These are phyloP conservation scores for Lepidostoma basale DNA, from an alignment of 1,140 invertebrate species.

Conservation along the genomic window DNA sequence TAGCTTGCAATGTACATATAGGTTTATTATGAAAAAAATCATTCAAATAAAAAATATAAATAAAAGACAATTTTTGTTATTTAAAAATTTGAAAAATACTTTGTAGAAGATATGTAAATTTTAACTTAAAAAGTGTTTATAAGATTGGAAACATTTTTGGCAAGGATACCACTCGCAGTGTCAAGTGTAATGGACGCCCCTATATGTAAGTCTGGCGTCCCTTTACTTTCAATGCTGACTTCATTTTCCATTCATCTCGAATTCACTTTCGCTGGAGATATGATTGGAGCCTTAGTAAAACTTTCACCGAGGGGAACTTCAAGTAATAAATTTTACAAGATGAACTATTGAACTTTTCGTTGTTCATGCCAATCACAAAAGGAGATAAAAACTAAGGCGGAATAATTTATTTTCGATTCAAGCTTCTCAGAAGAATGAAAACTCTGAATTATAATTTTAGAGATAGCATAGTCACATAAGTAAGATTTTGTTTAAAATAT, in stretches of 20 bases:
- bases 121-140: neutral
- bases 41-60: too few species aligned
- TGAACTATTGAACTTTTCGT: neutral
- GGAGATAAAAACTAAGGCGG: neutral
- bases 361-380: neutral
- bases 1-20: too few species aligned
- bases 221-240: neutral
- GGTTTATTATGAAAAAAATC: too few species aligned
- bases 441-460: too few species aligned
- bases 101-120: neutral
- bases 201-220: neutral
- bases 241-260: neutral
- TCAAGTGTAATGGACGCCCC: neutral
- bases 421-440: too few species aligned
- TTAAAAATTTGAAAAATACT: too few species aligned
- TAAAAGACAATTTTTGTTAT: too few species aligned
- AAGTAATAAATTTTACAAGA: neutral
- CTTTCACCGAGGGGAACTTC: neutral
- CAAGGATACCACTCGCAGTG: neutral
- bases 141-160: slow-evolving; percentile 4
- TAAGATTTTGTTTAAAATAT: too few species aligned
- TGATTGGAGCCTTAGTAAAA: neutral
- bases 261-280: neutral
- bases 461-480: too few species aligned
- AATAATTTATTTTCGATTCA: too few species aligned